A percentile compares a stretch with the other conserved stretches of the same genome.
Conservation (phyloP, 2,888 invertebrate genomes). For the Tenthredo notha region DNA sequence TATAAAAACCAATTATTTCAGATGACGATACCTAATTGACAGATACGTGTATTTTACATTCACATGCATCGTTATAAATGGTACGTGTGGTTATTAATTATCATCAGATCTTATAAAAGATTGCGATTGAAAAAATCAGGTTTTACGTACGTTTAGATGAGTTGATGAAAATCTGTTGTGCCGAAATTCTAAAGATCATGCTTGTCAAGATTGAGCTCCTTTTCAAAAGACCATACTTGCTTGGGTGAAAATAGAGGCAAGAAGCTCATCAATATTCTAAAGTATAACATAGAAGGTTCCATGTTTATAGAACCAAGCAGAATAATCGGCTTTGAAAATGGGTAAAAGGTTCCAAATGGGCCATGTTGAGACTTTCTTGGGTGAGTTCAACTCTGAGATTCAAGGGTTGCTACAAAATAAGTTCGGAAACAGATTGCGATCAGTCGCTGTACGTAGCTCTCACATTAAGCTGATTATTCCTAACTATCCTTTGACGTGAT, state of each 20-base stretch:
- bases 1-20: background rate
- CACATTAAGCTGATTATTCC: background rate
- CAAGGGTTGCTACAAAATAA: constrained; percentile 6
- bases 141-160: background rate
- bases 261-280: background rate
- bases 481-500: constrained; percentile 13
- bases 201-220: background rate
- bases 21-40: background rate
- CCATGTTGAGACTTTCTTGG: background rate
- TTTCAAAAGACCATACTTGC: background rate
- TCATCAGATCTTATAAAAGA: too few relatives aligned
- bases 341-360: background rate
- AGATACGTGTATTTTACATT: background rate
- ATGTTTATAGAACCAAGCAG: background rate
- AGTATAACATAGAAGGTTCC: background rate
- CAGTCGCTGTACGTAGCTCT: background rate
- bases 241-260: background rate
- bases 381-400: background rate
- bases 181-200: background rate
- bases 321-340: constrained; percentile 4
- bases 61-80: background rate
- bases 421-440: background rate
- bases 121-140: too few relatives aligned
- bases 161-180: background rate
- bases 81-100: background rate